phyloP scores from a whole-genome alignment of 1,140 invertebrate species.

The Drosophila orena region DNA sequence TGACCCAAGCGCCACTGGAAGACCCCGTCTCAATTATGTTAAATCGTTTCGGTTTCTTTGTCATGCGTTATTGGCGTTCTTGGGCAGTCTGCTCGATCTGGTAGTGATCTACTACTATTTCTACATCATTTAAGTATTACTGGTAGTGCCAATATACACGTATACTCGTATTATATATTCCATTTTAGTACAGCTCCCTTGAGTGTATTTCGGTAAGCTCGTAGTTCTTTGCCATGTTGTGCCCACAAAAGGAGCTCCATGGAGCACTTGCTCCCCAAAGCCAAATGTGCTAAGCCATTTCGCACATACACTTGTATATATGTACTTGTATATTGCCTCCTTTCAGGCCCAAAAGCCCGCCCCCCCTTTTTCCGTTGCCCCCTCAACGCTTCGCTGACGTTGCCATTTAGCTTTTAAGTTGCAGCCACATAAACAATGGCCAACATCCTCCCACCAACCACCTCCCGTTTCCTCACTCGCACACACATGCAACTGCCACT shows the following conservation, averaged over 20 bases:
- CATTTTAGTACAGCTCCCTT: no score
- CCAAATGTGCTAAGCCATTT: neutral
- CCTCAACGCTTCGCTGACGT: slow-evolving; percentile 37
- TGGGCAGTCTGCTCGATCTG: neutral
- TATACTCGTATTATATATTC: no score
- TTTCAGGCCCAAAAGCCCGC: slow-evolving; percentile 15
- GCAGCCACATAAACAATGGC: slow-evolving; percentile 56
- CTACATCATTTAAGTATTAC: neutral
- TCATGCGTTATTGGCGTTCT: neutral
- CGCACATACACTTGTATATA: slow-evolving; percentile 13
- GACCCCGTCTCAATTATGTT: slow-evolving; percentile 28
- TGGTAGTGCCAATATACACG: no score
- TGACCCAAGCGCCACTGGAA: slow-evolving; percentile 59
- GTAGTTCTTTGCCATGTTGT: no score
- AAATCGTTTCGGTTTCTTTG: slow-evolving; percentile 23
- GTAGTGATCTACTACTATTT: no score
- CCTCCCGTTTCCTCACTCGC: neutral
- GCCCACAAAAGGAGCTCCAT: neutral
- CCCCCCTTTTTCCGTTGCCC: neutral
- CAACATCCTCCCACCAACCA: neutral
- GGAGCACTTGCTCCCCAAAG: neutral
- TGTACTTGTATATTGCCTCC: no score
- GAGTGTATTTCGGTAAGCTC: no score
- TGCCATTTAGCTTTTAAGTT: slow-evolving; percentile 21
- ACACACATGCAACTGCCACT: slow-evolving; percentile 31